These are phyloP conservation scores for Microcebus griseorufus DNA, from an alignment of 2,113 vertebrate species.

Conservation along the genomic window DNA sequence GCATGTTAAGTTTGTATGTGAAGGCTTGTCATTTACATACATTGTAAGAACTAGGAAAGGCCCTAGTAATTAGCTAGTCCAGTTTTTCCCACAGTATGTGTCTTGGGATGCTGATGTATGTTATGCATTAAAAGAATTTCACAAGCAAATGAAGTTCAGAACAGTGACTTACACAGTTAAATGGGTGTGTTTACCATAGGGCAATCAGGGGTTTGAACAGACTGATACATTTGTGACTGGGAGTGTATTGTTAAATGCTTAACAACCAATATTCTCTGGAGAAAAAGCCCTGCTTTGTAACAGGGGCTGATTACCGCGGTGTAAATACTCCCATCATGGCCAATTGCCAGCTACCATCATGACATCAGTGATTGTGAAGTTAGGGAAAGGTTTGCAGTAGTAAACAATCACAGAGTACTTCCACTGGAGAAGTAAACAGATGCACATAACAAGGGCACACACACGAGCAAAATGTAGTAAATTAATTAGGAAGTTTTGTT, in stretches of 20 bases:
- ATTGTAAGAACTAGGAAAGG: not conserved
- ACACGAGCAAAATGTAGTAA: not conserved
- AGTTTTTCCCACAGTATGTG: not conserved
- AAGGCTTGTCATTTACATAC: not conserved
- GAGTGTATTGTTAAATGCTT: not conserved
- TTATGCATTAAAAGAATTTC: not conserved
- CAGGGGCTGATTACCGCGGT: not conserved
- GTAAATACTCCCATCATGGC: not conserved
- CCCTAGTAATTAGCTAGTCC: not conserved
- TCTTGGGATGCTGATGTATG: not conserved
- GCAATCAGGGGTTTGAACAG: conserved; percentile 10
- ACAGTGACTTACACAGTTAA: not conserved
- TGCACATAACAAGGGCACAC: not conserved
- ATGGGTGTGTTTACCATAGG: not conserved
- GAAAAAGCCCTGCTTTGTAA: not conserved
- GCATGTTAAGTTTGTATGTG: not conserved
- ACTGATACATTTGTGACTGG: not conserved
- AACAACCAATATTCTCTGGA: not conserved
- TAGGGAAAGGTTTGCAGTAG: not conserved
- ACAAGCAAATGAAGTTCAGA: not conserved
- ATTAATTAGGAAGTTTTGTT: not conserved
- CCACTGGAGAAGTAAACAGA: not conserved
- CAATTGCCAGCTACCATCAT: not conserved
- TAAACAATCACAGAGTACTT: accelerated
- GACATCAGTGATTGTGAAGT: not conserved